Evolutionary conservation across 2,797 vertebrate species (phyloP).

Genomic region (Cuniculus paca): DNA sequence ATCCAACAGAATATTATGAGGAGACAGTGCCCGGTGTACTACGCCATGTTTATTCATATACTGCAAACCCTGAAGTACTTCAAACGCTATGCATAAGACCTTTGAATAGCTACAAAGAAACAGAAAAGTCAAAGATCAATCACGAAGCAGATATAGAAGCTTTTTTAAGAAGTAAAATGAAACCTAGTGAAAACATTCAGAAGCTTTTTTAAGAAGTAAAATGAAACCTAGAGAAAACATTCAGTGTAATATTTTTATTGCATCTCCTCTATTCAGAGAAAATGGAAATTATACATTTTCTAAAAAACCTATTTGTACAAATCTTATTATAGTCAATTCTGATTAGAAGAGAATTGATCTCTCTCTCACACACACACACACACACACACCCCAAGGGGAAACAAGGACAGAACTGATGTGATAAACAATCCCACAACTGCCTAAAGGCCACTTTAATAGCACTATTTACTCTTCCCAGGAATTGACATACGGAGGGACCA

Average conservation of each 20-base stretch:
- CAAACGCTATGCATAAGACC: slow-evolving; percentile 94
- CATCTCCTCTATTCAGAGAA: neutral
- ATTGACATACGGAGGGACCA: slow-evolving; percentile 12
- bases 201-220: neutral
- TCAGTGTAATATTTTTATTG: slow-evolving; percentile 1
- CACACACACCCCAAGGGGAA: neutral
- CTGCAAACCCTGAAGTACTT: slow-evolving; percentile 95
- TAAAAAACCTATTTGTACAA: neutral
- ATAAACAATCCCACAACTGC: neutral
- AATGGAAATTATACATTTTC: slow-evolving; percentile 9
- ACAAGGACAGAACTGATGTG: neutral
- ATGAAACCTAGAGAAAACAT: slow-evolving; percentile 41
- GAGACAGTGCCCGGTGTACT: slow-evolving; percentile 95
- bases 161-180: slow-evolving; percentile 44
- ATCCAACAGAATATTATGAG: slow-evolving; percentile 96
- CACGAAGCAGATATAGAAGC: slow-evolving; percentile 23
- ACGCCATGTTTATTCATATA: slow-evolving; percentile 96
- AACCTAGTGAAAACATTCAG: slow-evolving; percentile 22
- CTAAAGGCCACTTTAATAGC: neutral
- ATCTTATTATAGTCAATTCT: slow-evolving; percentile 22
- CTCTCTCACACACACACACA: neutral
- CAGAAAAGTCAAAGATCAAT: slow-evolving; percentile 38
- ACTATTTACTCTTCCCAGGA: neutral
- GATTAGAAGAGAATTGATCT: slow-evolving; percentile 27
- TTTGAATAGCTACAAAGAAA: slow-evolving; percentile 84